Base-by-base conservation (phyloP, 2,113 vertebrate species). In the Rhinoderma darwinii region DNA sequence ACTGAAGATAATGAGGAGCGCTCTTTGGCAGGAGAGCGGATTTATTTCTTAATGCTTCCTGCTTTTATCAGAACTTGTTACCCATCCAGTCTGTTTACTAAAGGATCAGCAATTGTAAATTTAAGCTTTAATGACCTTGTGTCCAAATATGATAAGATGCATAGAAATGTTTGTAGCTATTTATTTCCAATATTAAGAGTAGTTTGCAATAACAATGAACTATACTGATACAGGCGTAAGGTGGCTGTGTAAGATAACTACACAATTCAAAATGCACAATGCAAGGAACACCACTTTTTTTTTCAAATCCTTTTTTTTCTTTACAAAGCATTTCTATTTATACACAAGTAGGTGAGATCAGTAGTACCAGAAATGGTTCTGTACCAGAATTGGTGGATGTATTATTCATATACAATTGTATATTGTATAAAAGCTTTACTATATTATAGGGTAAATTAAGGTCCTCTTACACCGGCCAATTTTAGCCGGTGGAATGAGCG, bases 111-210 rank as follows among this genome's bases (percentile, higher is more conserved):
- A 68, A 44, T 82, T 44, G 80, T 68, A 47, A 47, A 50, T 66
- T 82, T 66, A 82, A 82, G 80, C 39, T 82, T 82, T 82, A 82
- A 82, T 82, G 59, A 70, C 61, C 39, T 35, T 66, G 59, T 82
- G 80, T 82, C 61, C 41, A 82, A 82, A 68, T 47, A 70, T 82
- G 80, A 82, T 82, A 82, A 82, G 80, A 66, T 68, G n/a, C 80
- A 18, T 47, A 70, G 59, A 82, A 43, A 18, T 61, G 61, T 66
- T 68, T 63, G 61, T 20, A 35, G 30, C 30, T 47, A 68, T 82
- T 82, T 70, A 70, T 68, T 82, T 41, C 22, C 22, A 66, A 70
- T 82, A 61, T 82, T 56, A 12, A 47, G 35, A 68, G 61, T 47
- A 47, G 22, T 41, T 70, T 50, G 54, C 43, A 81, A 81, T 81